Conservation (phyloP, 2,888 invertebrate species). For the Stomorhina lunata region DNA sequence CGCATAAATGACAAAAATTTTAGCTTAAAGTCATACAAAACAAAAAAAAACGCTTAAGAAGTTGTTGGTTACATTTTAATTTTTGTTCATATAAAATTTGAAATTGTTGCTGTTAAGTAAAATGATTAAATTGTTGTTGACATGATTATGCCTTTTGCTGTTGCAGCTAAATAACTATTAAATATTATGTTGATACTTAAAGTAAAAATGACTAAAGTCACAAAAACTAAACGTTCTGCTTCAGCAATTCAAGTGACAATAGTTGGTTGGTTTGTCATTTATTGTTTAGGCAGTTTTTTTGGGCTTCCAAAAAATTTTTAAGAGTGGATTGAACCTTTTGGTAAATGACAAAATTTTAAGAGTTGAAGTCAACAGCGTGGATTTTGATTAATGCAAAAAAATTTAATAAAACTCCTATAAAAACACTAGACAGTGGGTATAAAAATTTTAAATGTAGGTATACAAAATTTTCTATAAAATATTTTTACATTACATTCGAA, state of each 20-base stretch:
- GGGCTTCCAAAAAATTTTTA: constrained; percentile 1
- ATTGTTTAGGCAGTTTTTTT: neutral
- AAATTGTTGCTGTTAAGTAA: neutral
- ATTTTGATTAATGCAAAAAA: constrained; percentile 7
- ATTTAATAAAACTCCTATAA: neutral
- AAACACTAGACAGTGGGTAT: constrained; percentile 9
- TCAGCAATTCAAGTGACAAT: constrained; percentile 62
- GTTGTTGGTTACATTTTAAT: neutral
- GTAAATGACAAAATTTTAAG: constrained; percentile 26
- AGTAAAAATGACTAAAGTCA: neutral
- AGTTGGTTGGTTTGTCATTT: neutral
- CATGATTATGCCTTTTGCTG: neutral
- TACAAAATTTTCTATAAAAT: neutral
- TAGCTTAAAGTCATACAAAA: neutral
- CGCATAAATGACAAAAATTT: neutral
- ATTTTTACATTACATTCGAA: no score
- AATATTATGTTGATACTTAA: neutral
- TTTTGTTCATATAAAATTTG: no score
- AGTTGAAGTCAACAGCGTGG: constrained; percentile 20
- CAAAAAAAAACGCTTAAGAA: neutral
- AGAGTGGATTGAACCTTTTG: constrained; percentile 61
- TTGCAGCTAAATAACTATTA: neutral
- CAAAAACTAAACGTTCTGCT: constrained; percentile 52
- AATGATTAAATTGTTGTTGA: constrained; percentile 1
- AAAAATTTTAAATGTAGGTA: neutral